These are phyloP conservation scores for Tethya wilhelma DNA, from an alignment of 37 sponge, comb jelly and placozoan genomes.

Conservation along the genomic window DNA sequence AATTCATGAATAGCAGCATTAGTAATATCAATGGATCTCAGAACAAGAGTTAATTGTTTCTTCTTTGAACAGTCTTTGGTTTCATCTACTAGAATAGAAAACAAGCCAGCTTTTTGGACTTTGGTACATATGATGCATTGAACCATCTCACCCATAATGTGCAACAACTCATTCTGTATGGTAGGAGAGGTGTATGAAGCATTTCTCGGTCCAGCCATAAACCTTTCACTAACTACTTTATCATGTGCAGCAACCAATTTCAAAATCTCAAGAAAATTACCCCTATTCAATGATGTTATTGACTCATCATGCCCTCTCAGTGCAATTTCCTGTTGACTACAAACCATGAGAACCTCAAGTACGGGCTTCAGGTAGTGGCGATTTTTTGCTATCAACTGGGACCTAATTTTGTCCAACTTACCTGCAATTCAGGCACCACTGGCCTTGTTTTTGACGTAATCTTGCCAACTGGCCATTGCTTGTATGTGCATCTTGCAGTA, in stretches of 20 bases:
- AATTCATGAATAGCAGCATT: conserved; percentile 29
- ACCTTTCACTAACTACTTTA: conserved; percentile 35
- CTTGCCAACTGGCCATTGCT: conserved; percentile 18
- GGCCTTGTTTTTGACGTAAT: neutral
- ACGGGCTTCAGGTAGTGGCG: conserved; percentile 31
- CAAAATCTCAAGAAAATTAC: conserved; percentile 52
- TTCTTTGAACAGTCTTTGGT: conserved; percentile 43
- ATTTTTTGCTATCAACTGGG: neutral
- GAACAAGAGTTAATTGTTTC: conserved; percentile 35
- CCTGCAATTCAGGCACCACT: neutral
- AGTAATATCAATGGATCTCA: conserved; percentile 33
- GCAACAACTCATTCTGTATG: conserved; percentile 33
- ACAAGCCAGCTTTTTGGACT: conserved; percentile 30
- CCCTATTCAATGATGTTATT: conserved; percentile 33
- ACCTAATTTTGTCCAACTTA: neutral
- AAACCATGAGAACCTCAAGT: conserved; percentile 31
- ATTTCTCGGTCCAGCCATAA: conserved; percentile 39
- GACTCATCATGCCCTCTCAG: conserved; percentile 59
- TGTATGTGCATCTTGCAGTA: too few relatives aligned
- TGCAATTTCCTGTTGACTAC: conserved; percentile 47
- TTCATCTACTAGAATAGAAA: conserved; percentile 44
- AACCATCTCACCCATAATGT: conserved; percentile 53
- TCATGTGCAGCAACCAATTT: conserved; percentile 54
- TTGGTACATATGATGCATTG: neutral
- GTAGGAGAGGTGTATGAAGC: conserved; percentile 46